phyloP scores from a whole-genome alignment of 2,113 vertebrate species.

The Tragelaphus scriptus region DNA sequence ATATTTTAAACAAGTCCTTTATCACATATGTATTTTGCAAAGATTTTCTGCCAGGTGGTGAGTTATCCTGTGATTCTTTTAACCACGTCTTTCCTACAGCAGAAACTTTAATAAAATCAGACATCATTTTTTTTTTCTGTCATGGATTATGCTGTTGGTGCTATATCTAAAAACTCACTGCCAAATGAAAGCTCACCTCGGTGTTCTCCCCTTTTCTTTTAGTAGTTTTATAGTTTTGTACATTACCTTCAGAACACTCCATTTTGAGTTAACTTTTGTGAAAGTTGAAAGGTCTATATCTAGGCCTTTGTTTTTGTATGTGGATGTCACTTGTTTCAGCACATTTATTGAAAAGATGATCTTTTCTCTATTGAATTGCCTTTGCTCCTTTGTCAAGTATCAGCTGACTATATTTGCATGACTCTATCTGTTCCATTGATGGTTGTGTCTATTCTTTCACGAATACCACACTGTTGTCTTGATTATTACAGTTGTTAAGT shows the following conservation, averaged over 20 bases:
- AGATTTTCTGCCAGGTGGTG: neutral
- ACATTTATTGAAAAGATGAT: neutral
- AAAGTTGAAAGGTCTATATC: neutral
- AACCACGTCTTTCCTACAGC: neutral
- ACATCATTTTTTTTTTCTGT: neutral
- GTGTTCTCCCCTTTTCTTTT: neutral
- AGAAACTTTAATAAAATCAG: neutral
- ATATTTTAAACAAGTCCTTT: neutral
- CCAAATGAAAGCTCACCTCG: neutral
- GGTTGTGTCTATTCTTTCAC: neutral
- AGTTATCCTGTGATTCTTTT: neutral
- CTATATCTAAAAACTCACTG: neutral
- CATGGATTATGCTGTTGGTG: neutral
- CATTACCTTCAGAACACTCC: neutral
- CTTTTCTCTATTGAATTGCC: neutral
- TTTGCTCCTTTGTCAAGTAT: neutral
- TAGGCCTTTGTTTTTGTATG: neutral
- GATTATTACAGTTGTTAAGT: neutral
- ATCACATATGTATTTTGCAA: neutral
- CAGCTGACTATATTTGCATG: neutral
- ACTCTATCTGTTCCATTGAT: neutral
- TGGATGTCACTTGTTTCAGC: neutral
- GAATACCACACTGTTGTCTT: neutral
- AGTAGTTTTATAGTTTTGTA: neutral
- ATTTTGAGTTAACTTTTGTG: neutral